Evolutionary conservation across 2,888 invertebrate species (phyloP), one percentile per base, ranked within the genome.

Genomic region (Esperia sulphurella): DNA sequence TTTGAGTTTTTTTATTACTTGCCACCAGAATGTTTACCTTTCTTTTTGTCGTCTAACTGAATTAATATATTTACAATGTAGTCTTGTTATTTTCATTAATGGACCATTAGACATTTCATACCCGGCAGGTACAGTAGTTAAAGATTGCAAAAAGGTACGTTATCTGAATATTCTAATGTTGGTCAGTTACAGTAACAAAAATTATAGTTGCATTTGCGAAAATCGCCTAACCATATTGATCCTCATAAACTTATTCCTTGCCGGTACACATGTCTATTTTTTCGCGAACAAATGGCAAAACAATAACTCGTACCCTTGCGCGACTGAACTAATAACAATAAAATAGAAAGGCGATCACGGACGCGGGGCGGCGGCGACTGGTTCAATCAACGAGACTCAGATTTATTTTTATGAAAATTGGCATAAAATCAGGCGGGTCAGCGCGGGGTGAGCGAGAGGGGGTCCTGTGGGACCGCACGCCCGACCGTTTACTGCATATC

Each of bases 371-470:
- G 76, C 69, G 86, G 80, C 74, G 87, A 87, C 86, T 85, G 87
- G 88, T 89, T 89, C 89, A 89, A 89, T 89, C 89, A 89, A 83
- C 83, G 80, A 73, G 75, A 79, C 75, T 79, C 88, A 82, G 89
- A 89, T 89, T 89, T 89, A 89, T 89, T 89, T 89, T 89, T 89
- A 89, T 89, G 89, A 89, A 89, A 87, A 89, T 89, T 89, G 88
- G 89, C 87, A 89, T 89, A 88, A 88, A 89, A 82, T 80, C 82
- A 81, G 21, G 21, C 78, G 89, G 89, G 87, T 87, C 88, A 86
- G 80, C 75, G 70, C 21, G 73, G 74, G 73, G 71, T 73, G 69
- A 69, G 72, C n/a, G 74, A 71, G 72, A 72, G 69, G 75, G 73
- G 81, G 80, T 81, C 87, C 85, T 86, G 76, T 77, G 87, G 83